These are phyloP conservation scores for Macrophya annulata DNA, from an alignment of 2,888 invertebrate species.

Conservation along the genomic window DNA sequence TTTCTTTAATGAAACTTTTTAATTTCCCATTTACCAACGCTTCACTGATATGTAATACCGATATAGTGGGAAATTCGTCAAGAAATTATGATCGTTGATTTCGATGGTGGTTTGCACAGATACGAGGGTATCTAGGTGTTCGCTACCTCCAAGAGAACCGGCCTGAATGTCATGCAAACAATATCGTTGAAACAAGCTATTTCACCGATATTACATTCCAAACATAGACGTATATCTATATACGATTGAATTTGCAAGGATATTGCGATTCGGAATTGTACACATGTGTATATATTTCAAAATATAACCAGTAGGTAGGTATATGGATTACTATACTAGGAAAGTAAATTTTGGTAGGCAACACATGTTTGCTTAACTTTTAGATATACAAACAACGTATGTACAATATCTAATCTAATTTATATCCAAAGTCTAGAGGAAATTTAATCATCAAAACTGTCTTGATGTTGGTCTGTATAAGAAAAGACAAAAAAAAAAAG, in stretches of 20 bases:
- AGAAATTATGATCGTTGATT: constrained; percentile 6
- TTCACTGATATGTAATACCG: not conserved
- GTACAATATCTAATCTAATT: not conserved
- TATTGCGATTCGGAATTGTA: constrained; percentile 1
- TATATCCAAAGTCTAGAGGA: constrained; percentile 24
- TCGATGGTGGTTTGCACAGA: not conserved
- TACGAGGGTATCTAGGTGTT: not conserved
- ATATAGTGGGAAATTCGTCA: not conserved
- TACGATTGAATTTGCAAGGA: constrained; percentile 73
- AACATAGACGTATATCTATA: constrained; percentile 21
- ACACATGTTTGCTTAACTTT: constrained; percentile 6
- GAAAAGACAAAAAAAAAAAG: not conserved
- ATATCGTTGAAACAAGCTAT: constrained; percentile 65
- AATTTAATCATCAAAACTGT: not conserved
- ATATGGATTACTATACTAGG: not conserved
- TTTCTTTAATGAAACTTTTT: not conserved
- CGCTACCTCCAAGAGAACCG: not conserved
- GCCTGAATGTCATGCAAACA: constrained; percentile 61
- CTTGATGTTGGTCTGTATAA: not conserved
- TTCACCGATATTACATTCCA: constrained; percentile 69
- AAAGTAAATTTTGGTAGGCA: not conserved
- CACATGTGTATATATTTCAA: not conserved
- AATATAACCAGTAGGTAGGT: not conserved
- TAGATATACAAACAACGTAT: not conserved
- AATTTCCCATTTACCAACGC: not conserved